Percentiles rank a stretch among this genome's conserved stretches.
phyloP scores from a whole-genome alignment of 2,113 vertebrate species.

The Antechinus flavipes region DNA sequence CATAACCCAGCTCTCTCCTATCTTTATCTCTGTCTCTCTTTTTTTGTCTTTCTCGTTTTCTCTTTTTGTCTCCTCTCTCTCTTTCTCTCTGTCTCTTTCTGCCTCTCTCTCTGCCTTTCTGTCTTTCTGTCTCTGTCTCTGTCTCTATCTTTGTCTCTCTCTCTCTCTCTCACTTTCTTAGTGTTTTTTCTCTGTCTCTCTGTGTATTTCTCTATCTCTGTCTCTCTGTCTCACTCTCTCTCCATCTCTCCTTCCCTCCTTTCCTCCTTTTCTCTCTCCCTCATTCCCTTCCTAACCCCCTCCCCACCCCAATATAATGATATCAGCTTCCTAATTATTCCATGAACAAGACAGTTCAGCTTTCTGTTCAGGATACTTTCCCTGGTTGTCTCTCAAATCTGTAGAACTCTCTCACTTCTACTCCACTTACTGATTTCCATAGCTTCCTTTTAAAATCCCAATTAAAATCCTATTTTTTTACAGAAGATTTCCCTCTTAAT shows the following conservation, averaged over 20 bases:
- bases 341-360: background rate
- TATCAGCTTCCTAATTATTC: background rate
- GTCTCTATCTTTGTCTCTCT: too few relatives aligned
- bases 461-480: background rate
- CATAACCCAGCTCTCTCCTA: background rate
- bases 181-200: too few relatives aligned
- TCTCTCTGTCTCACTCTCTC: too few relatives aligned
- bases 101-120: too few relatives aligned
- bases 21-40: background rate
- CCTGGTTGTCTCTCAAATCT: background rate
- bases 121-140: too few relatives aligned
- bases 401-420: background rate
- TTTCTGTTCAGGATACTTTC: background rate
- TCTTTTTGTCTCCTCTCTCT: background rate
- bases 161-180: too few relatives aligned
- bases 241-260: too few relatives aligned
- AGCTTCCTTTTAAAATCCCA: background rate
- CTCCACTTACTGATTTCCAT: background rate
- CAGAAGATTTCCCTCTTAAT: background rate
- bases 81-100: too few relatives aligned
- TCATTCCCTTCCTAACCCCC: too few relatives aligned
- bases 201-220: too few relatives aligned
- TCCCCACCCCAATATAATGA: background rate
- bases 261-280: too few relatives aligned
- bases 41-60: background rate